Conservation (phyloP, 1,140 invertebrate species). For the Diachasma alloeum region DNA sequence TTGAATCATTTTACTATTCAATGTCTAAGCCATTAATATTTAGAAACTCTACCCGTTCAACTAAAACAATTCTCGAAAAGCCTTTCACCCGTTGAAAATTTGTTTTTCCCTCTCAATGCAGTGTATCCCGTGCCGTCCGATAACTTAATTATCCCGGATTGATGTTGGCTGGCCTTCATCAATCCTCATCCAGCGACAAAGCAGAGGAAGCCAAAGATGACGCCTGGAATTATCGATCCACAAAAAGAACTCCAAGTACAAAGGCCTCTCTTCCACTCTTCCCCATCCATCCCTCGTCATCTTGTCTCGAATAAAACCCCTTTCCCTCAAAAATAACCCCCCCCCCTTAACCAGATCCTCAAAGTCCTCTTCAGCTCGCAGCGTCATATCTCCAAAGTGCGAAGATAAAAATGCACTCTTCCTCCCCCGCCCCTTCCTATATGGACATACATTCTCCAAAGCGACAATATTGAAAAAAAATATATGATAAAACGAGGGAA, state of each 20-base stretch:
- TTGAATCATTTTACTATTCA: too few relatives aligned
- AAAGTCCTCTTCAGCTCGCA: neutral
- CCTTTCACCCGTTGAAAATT: too few relatives aligned
- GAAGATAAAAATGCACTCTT: slow-evolving; percentile 21
- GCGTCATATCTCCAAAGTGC: neutral
- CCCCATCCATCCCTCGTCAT: neutral
- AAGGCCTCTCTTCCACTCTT: neutral
- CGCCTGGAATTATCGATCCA: slow-evolving; percentile 16
- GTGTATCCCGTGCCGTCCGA: neutral
- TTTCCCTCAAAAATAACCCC: neutral
- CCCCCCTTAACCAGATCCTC: neutral
- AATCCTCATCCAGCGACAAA: slow-evolving; percentile 33
- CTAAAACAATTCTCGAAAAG: too few relatives aligned
- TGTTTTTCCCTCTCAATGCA: too few relatives aligned
- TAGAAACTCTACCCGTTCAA: too few relatives aligned
- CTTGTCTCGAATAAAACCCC: neutral
- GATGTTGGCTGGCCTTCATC: slow-evolving; percentile 37
- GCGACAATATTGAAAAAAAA: slow-evolving; percentile 6
- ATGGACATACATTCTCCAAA: neutral
- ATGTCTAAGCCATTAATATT: too few relatives aligned
- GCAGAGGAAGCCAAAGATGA: slow-evolving; percentile 30
- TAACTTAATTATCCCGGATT: slow-evolving; percentile 36
- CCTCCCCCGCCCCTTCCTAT: neutral
- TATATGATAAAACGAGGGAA: neutral
- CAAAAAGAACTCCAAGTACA: neutral